Evolutionary conservation across 2,797 vertebrate genomes (phyloP), one percentile per base, ranked within the genome.

Genomic region (Sarcoramphus papa): DNA sequence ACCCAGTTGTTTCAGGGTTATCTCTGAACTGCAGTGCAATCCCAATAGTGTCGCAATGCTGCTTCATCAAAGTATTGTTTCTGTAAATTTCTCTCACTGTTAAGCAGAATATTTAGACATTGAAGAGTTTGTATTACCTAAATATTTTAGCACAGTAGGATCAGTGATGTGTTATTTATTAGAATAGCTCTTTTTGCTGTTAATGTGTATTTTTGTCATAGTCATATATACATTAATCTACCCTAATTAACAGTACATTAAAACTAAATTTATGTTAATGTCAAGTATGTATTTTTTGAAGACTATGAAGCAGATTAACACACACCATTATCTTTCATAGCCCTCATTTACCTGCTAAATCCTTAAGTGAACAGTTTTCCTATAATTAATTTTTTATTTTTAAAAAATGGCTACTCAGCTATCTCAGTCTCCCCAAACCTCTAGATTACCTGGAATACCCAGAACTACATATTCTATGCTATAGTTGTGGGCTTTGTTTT

Each of bases 1-100:
- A 59, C 63, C 65, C 82, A 28, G n/a, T 92, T 95, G 69, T 91
- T 94, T 94, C 82, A 81, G 93, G 76, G 78, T 97, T 97, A 96
- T 97, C 97, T 96, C 72, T 60, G 54, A 96, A 92, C 60, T 85
- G 84, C 86, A 95, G 82, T 47, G 41, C 73, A 95, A 73, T 96
- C 81, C 76, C 76, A 91, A 6, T 83, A 85, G 87, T 83, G 85
- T 94, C 20, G 25, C 69, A 64, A 19, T 68, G 78, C 79, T 91
- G 64, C 72, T 95, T 87, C 81, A 48, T 87, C 67, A 40, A 59
- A 67, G 28, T 63, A n/a, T 60, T 64, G n/a, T 90, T 92, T 54
- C 54, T 94, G 68, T 80, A 59, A 56, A 78, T 75, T 75, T 43
- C 35, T 79, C 35, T 83, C 33, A 56, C 28, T 64, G 23, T 88